Percentiles rank a stretch among this genome's conserved stretches.
phyloP scores from a whole-genome alignment of 2,113 vertebrate species.

The Saiga tatarica region DNA sequence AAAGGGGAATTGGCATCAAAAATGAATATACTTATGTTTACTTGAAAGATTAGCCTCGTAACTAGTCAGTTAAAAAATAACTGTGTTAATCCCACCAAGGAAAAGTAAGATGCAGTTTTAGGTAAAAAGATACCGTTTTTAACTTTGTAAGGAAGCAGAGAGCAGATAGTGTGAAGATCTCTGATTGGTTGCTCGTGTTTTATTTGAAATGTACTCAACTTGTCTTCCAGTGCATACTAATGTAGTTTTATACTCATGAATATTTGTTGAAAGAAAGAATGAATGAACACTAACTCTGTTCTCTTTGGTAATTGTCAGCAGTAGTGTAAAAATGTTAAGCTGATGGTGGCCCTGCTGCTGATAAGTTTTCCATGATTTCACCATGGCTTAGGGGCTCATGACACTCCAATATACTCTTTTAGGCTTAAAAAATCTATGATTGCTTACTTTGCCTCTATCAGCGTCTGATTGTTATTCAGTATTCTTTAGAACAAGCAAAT shows the following conservation, averaged over 20 bases:
- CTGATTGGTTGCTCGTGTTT: neutral
- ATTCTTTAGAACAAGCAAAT: conserved; percentile 17
- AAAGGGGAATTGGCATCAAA: neutral
- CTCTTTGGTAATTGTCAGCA: neutral
- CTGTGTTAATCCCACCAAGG: neutral
- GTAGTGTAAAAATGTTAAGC: neutral
- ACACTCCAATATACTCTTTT: neutral
- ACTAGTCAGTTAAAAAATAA: neutral
- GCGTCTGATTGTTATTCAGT: neutral
- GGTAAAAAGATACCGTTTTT: neutral
- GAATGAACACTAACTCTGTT: neutral
- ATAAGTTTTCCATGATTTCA: neutral
- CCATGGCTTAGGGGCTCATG: neutral
- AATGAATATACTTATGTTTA: neutral
- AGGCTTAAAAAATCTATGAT: neutral
- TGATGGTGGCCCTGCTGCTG: no score
- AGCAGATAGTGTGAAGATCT: neutral
- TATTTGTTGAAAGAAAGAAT: neutral
- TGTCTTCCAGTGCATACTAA: neutral
- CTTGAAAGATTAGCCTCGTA: neutral
- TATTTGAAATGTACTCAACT: neutral
- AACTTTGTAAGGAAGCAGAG: neutral
- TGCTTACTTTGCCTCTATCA: neutral
- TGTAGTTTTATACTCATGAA: neutral
- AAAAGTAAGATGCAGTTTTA: neutral